Conservation (phyloP, 2,113 vertebrate genomes). For the Mobula birostris region DNA sequence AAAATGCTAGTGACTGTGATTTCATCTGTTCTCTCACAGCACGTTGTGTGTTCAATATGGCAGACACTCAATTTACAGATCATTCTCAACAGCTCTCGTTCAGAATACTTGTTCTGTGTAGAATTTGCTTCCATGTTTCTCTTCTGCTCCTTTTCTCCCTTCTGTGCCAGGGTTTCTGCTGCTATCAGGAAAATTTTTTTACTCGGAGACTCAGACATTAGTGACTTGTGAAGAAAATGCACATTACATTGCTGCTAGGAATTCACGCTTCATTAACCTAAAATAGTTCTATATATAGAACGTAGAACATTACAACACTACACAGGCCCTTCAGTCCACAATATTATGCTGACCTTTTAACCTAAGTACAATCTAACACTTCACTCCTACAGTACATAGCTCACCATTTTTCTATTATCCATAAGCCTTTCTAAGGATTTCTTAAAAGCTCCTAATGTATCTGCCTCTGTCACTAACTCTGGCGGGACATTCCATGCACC, state of each 20-base stretch:
- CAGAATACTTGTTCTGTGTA: background rate
- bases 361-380: too few species aligned
- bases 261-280: background rate
- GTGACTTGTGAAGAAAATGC: background rate
- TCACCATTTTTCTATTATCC: too few species aligned
- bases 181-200: background rate
- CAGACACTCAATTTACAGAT: background rate
- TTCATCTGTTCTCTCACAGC: background rate
- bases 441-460: too few species aligned
- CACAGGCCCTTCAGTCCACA: too few species aligned
- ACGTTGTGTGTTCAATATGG: background rate
- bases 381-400: too few species aligned
- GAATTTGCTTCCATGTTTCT: background rate
- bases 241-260: background rate
- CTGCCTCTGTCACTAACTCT: too few species aligned
- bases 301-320: background rate
- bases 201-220: background rate
- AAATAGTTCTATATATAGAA: background rate
- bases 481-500: too few species aligned
- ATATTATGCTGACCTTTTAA: too few species aligned
- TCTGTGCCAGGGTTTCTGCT: background rate
- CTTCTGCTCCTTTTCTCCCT: background rate
- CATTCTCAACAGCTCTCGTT: background rate
- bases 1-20: background rate
- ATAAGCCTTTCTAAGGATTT: too few species aligned